Evolutionary conservation across 2,888 invertebrate species (phyloP).

Genomic region (Serripes groenlandicus): DNA sequence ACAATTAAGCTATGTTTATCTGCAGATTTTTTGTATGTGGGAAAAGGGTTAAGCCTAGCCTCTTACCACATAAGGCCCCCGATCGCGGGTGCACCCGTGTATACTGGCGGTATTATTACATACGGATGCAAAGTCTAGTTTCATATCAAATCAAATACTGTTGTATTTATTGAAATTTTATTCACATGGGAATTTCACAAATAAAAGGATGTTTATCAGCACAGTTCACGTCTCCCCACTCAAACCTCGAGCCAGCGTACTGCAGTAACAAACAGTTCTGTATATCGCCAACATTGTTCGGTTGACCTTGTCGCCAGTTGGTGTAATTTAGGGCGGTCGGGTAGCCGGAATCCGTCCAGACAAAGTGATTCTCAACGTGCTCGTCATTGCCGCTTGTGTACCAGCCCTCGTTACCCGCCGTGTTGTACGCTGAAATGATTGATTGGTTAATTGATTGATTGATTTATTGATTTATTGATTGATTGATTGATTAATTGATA

Average conservation of each 20-base stretch:
- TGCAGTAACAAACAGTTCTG: slow-evolving; percentile 77
- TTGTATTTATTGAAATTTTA: background rate
- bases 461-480: too few species aligned
- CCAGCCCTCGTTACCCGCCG: slow-evolving; percentile 67
- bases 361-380: slow-evolving; percentile 59
- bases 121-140: too few species aligned
- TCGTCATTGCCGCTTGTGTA: slow-evolving; percentile 73
- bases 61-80: too few species aligned
- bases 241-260: slow-evolving; percentile 67
- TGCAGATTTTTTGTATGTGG: too few species aligned
- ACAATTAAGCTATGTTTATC: too few species aligned
- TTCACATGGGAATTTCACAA: slow-evolving; percentile 66
- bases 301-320: slow-evolving; percentile 75
- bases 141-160: background rate
- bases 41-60: too few species aligned
- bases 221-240: slow-evolving; percentile 78
- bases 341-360: slow-evolving; percentile 73
- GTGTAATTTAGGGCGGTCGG: slow-evolving; percentile 61
- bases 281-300: slow-evolving; percentile 75
- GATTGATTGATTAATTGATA: too few species aligned
- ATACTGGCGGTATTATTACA: too few species aligned
- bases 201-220: slow-evolving; percentile 73
- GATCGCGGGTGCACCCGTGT: too few species aligned
- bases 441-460: too few species aligned
- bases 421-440: slow-evolving; percentile 55